Percentiles rank a stretch among this genome's conserved stretches.
phyloP scores from a whole-genome alignment of 1,140 invertebrate genomes.

The Andricus grossulariae region DNA sequence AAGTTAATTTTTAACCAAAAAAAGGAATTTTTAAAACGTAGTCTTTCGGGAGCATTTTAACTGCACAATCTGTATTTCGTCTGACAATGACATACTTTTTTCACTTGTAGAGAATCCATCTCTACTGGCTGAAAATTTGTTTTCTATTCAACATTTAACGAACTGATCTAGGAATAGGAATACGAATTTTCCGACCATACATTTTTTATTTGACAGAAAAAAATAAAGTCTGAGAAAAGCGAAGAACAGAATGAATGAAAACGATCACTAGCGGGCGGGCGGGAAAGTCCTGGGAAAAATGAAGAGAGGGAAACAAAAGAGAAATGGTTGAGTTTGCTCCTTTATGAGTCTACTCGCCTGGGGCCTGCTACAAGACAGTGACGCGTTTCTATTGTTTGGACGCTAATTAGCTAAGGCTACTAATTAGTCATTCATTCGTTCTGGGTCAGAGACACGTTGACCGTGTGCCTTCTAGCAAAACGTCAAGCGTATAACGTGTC shows the following conservation, averaged over 20 bases:
- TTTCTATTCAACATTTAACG: no score
- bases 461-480: conserved; percentile 43
- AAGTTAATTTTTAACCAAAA: no score
- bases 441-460: conserved; percentile 41
- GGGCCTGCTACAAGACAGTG: conserved; percentile 58
- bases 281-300: conserved; percentile 44
- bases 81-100: no score
- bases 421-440: conserved; percentile 61
- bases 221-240: not conserved
- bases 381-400: conserved; percentile 70
- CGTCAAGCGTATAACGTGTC: conserved; percentile 65
- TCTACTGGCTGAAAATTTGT: no score
- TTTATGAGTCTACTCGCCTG: conserved; percentile 62
- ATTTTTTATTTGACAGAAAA: no score
- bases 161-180: no score
- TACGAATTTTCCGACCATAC: no score
- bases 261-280: conserved; percentile 33
- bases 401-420: conserved; percentile 66
- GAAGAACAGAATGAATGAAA: conserved; percentile 27
- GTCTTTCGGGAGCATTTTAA: no score
- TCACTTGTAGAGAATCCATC: no score
- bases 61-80: no score
- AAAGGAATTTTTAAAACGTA: no score
- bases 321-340: conserved; percentile 54
- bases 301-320: conserved; percentile 59